A percentile compares a stretch with the other conserved stretches of the same genome.
These are phyloP conservation scores for Drosophila seguyi DNA, from an alignment of 1,140 invertebrate species.

Conservation along the genomic window DNA sequence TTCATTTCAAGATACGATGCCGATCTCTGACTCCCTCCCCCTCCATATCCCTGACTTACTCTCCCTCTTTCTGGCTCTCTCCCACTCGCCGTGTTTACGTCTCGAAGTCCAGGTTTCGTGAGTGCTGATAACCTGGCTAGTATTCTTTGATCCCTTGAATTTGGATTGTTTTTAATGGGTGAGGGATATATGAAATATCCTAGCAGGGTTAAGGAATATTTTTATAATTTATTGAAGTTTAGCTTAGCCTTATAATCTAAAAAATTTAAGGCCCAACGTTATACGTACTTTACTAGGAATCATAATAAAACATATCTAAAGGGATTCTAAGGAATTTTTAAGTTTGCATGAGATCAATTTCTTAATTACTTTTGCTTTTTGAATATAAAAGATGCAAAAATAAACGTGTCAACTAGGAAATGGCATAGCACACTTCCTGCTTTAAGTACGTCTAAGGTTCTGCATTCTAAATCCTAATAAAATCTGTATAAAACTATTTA, in stretches of 20 bases:
- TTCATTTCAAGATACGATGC: slow-evolving; percentile 83
- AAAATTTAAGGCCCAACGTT: background rate
- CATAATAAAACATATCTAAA: no score
- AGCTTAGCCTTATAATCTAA: no score
- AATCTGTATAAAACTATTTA: no score
- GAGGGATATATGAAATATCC: background rate
- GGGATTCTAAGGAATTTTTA: no score
- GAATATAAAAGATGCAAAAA: no score
- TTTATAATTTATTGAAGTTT: background rate
- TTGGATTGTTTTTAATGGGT: background rate
- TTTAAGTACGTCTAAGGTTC: background rate
- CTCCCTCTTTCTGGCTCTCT: slow-evolving; percentile 6
- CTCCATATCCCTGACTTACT: slow-evolving; percentile 3
- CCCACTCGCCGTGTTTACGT: slow-evolving; percentile 43
- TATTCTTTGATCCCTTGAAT: background rate
- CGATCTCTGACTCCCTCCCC: slow-evolving; percentile 49
- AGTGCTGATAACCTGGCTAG: slow-evolving; percentile 32
- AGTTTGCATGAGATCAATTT: no score
- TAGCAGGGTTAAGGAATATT: background rate
- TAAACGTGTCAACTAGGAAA: no score
- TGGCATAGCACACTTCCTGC: no score
- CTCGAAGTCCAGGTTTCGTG: slow-evolving; percentile 38
- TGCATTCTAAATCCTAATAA: no score
- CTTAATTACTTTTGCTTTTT: no score
- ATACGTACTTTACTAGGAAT: background rate